phyloP scores from a whole-genome alignment of 2,113 vertebrate species.

The Apodemus sylvaticus region DNA sequence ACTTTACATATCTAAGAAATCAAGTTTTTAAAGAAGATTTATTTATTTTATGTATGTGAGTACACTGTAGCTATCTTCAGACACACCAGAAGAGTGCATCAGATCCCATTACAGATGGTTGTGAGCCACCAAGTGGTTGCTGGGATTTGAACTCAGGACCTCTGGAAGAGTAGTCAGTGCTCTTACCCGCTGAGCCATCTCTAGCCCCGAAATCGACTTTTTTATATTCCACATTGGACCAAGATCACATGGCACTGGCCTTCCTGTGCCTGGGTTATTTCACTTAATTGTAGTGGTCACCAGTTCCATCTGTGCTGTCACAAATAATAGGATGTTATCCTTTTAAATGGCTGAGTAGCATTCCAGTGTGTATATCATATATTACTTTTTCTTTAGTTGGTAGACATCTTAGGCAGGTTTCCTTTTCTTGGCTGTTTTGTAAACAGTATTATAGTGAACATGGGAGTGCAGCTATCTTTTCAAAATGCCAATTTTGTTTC shows the following conservation, averaged over 20 bases:
- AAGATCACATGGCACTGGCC: background rate
- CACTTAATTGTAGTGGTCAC: background rate
- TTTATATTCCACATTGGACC: background rate
- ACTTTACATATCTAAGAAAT: background rate
- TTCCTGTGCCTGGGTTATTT: slow-evolving; percentile 21
- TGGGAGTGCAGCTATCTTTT: background rate
- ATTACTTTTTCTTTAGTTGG: background rate
- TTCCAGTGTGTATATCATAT: background rate
- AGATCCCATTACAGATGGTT: no score
- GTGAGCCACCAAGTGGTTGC: no score
- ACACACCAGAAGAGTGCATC: no score
- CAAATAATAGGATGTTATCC: background rate
- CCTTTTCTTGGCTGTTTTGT: background rate
- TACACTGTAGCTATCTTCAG: no score
- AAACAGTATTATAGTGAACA: background rate
- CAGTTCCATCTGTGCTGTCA: background rate
- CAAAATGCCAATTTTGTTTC: background rate
- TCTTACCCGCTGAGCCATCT: no score
- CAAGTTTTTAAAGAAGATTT: background rate
- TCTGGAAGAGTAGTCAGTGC: no score
- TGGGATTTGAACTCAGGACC: no score
- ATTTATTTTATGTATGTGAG: background rate
- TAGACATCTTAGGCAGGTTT: background rate
- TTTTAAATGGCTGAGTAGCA: background rate
- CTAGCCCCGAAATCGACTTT: background rate